phyloP scores from a whole-genome alignment of 1,140 invertebrate genomes.

The Ceratina australensis region DNA sequence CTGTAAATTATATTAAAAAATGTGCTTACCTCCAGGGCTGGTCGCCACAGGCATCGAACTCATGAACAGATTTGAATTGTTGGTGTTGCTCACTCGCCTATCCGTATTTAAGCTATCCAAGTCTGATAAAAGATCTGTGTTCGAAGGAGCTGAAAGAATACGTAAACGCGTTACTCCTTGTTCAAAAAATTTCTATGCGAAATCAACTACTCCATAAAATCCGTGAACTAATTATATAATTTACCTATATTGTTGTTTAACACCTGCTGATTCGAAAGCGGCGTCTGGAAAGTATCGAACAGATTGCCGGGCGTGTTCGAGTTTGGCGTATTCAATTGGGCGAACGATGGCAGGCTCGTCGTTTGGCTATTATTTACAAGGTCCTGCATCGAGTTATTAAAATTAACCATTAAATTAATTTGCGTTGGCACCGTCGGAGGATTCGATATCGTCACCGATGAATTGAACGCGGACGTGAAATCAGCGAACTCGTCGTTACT shows the following conservation, averaged over 20 bases:
- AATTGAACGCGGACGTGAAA: constrained; percentile 85
- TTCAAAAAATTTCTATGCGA: neutral
- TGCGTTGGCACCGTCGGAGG: constrained; percentile 53
- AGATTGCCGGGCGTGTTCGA: constrained; percentile 65
- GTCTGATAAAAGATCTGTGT: constrained; percentile 82
- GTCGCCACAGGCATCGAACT: constrained; percentile 37
- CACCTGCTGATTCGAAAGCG: constrained; percentile 59
- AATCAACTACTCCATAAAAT: too few species aligned
- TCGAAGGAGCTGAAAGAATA: constrained; percentile 61
- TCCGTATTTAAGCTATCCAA: constrained; percentile 75
- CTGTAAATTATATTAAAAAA: too few species aligned
- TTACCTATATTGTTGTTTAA: constrained; percentile 71
- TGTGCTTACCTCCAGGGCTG: constrained; percentile 69
- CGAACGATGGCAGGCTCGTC: constrained; percentile 30
- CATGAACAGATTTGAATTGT: constrained; percentile 71
- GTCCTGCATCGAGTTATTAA: constrained; percentile 63
- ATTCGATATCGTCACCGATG: constrained; percentile 63
- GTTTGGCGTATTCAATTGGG: constrained; percentile 55
- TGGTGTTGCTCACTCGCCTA: constrained; percentile 64
- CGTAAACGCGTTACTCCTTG: neutral
- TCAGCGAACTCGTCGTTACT: constrained; percentile 84
- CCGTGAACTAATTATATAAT: neutral
- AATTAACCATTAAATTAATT: constrained; percentile 66
- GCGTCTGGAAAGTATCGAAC: constrained; percentile 65
- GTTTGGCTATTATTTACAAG: constrained; percentile 62